Percentiles rank a stretch among this genome's conserved stretches.
These are phyloP conservation scores for Tadarida brasiliensis DNA, from an alignment of 2,797 vertebrate species.

Conservation along the genomic window DNA sequence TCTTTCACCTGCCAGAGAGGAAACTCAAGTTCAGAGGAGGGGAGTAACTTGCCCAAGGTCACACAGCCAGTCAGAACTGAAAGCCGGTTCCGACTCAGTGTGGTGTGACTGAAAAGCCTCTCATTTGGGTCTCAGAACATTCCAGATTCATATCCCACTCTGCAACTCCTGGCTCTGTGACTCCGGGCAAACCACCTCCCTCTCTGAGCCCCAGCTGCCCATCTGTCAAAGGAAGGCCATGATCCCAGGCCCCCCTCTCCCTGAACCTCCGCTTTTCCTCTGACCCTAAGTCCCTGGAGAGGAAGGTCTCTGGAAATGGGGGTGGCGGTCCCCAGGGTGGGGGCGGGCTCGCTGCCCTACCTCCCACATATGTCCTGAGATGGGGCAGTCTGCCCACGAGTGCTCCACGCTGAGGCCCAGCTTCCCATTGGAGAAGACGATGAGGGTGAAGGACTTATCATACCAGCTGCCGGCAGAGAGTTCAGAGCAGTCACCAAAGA, in stretches of 20 bases:
- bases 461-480: conserved; percentile 88
- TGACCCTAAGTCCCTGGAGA: background rate
- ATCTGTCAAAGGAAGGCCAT: background rate
- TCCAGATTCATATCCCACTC: background rate
- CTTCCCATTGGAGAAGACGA: conserved; percentile 94
- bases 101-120: background rate
- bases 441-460: conserved; percentile 90
- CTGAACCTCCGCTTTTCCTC: background rate
- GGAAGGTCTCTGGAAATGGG: background rate
- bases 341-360: conserved; percentile 79
- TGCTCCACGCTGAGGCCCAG: conserved; percentile 94
- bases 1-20: background rate
- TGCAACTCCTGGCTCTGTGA: background rate
- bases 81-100: background rate
- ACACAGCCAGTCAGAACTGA: background rate
- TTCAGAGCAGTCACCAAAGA: background rate
- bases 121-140: background rate
- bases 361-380: conserved; percentile 94
- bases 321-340: background rate
- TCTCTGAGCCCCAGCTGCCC: background rate
- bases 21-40: background rate
- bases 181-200: background rate
- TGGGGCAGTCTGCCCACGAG: conserved; percentile 94
- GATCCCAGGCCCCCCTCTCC: background rate
- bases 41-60: background rate